Evolutionary conservation across 2,888 invertebrate species (phyloP), one percentile per base, ranked within the genome.

Genomic region (Rhagium mordax): DNA sequence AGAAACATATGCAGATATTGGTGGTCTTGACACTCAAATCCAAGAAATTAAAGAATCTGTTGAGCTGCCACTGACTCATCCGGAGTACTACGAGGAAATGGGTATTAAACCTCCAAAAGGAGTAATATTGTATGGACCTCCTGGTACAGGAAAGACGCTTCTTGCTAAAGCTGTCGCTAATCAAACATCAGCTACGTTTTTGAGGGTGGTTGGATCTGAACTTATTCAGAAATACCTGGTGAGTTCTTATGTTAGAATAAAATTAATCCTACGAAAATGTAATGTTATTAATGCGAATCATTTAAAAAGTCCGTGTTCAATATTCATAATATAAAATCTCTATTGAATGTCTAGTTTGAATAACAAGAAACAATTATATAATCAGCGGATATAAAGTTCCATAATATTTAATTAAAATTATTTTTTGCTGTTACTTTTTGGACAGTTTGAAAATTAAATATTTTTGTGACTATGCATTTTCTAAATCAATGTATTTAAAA

Each of bases 81-180:
- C 99, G 0, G 99, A 99, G 88, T 99, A 99, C 88, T 99, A 99
- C 87, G 99, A 99, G 88, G 99, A 99, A 89, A 99, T 99, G 99
- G 99, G 99, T 71, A 99, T 99, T 82, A 98, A 98, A 86, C 99
- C 99, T 13, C 99, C 99, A 0, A 99, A 99, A 87, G 99, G 99
- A 80, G 99, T 99, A 0, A 99, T 99, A 84, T 90, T 99, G 47
- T 99, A 99, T 88, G 99, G 99, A 0, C 95, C 96, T 16, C 99
- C 99, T 0, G 99, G 99, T 55, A 99, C 99, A 16, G 99, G 99
- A 62, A 99, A 99, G 89, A 99, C 99, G 0, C 89, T 99, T 49
- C 89, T 99, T 69, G 99, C 99, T 7, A 99, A 99, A 89, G 99
- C 99, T 20, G 99, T 99, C 0, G 99, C 99, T 55, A 99, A 99